Base-by-base conservation (phyloP, 1,140 invertebrate genomes). In the Drosophila nannoptera region DNA sequence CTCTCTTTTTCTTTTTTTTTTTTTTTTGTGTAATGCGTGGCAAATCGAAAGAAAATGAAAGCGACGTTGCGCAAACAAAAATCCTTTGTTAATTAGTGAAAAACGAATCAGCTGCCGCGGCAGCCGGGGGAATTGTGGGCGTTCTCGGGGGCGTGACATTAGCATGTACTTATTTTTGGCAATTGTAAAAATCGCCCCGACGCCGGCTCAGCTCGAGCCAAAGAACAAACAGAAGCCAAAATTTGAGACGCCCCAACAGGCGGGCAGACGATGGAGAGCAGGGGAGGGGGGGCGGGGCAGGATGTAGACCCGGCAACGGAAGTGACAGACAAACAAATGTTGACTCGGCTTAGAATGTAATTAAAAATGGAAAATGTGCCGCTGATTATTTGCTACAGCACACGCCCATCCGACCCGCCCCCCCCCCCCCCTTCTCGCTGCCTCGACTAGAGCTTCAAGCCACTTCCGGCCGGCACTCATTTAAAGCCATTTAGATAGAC, bases 21-120 rank as follows among this genome's bases (percentile, higher is more conserved):
- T 22, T 22, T 22, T 22, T 72, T 71, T 6, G 12, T 43, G 75
- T 82, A 84, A 84, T 82, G 80, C 78, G 80, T 82, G 53, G 78
- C 75, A 78, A 82, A 82, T 82, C 75, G 80, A 78, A 84, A 82
- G 60, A 64, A 61, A 73, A 69, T 76, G 65, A 70, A 59, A 73
- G 63, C 74, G 65, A 54, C 67, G 58, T 83, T 78, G 75, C 52
- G 80, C 75, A 84, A 84, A 73, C 78, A 75, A 46, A 64, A 82
- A 84, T 75, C 73, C 77, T 75, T 82, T 78, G 78, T 78, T 82
- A 82, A 82, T 82, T 82, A 82, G 78, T 73, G 33, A 64, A 56
- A n/a, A 63, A 67, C 71, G 46, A 48, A 56, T 53, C 60, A 64
- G 68, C 14, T 46, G 31, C 48, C 29, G 29, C 32, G 7, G 0